Conservation (phyloP, 2,113 vertebrate genomes). For the Chaetodon trifascialis region DNA sequence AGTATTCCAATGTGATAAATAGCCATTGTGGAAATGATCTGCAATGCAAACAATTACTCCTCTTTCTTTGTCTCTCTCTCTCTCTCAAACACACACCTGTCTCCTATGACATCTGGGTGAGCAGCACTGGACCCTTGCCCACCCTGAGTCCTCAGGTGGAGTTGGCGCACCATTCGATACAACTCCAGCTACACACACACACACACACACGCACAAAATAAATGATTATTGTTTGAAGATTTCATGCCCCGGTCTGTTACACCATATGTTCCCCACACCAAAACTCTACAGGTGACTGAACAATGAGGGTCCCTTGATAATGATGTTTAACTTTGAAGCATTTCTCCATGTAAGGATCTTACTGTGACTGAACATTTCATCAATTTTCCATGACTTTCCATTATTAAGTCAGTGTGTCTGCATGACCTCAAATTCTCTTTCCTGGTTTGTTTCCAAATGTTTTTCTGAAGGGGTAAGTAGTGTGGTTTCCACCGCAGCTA, state of each 20-base stretch:
- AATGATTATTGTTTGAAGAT: neutral
- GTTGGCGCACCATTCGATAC: conserved; percentile 87
- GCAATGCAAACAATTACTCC: neutral
- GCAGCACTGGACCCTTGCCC: conserved; percentile 72
- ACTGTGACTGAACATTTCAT: neutral
- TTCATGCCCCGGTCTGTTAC: neutral
- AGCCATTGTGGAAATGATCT: neutral
- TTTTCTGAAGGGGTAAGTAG: too few species aligned
- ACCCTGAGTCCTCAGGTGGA: conserved; percentile 82
- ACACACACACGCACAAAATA: conserved; percentile 3
- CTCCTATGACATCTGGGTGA: conserved; percentile 88
- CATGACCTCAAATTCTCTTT: neutral
- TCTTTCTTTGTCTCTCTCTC: neutral
- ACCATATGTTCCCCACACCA: neutral
- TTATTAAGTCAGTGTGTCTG: neutral
- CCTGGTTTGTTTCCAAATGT: neutral
- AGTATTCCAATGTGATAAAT: neutral
- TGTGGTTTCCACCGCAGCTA: neutral
- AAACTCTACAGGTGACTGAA: conserved; percentile 12
- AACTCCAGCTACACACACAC: conserved; percentile 81
- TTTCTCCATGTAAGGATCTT: neutral
- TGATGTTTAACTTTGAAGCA: neutral
- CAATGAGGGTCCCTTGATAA: neutral
- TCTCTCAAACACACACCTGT: conserved; percentile 79
- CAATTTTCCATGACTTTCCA: conserved; percentile 18